phyloP scores from a whole-genome alignment of 2,113 vertebrate species.

The Lycaon pictus region DNA sequence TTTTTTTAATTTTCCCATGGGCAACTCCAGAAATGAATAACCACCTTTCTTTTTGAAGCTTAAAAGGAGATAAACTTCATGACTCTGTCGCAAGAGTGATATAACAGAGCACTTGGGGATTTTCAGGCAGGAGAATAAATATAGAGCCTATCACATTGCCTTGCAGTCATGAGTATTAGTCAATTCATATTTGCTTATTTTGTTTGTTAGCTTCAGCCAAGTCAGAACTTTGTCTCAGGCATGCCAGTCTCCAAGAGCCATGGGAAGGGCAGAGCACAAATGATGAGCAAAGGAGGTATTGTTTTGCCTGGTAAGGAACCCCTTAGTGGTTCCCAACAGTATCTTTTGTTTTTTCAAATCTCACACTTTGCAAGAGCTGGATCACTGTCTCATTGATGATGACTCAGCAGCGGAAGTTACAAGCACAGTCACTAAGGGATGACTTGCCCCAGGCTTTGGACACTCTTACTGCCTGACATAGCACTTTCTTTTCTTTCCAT shows the following conservation, averaged over 20 bases:
- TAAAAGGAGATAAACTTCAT: not conserved
- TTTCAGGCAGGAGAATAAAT: not conserved
- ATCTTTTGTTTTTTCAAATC: constrained; percentile 2
- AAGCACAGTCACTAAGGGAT: not conserved
- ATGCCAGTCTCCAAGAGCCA: not conserved
- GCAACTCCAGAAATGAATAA: not conserved
- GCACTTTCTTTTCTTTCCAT: not conserved
- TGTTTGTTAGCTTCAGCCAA: not conserved
- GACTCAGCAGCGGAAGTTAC: not conserved
- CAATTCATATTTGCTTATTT: not conserved
- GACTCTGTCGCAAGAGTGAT: not conserved
- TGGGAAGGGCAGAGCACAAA: not conserved
- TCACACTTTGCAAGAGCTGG: not conserved
- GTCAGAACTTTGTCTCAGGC: not conserved
- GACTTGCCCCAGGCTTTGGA: not conserved
- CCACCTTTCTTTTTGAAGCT: not conserved
- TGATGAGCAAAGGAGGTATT: not conserved
- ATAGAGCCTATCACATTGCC: not conserved
- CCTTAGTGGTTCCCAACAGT: not conserved
- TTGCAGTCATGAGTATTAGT: not conserved
- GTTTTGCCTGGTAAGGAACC: not conserved
- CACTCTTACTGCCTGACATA: not conserved
- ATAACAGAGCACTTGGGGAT: not conserved
- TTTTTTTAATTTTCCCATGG: not conserved
- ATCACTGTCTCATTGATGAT: not conserved